Evolutionary conservation across 2,113 vertebrate species (phyloP).

Genomic region (Formicarius rufipectus): DNA sequence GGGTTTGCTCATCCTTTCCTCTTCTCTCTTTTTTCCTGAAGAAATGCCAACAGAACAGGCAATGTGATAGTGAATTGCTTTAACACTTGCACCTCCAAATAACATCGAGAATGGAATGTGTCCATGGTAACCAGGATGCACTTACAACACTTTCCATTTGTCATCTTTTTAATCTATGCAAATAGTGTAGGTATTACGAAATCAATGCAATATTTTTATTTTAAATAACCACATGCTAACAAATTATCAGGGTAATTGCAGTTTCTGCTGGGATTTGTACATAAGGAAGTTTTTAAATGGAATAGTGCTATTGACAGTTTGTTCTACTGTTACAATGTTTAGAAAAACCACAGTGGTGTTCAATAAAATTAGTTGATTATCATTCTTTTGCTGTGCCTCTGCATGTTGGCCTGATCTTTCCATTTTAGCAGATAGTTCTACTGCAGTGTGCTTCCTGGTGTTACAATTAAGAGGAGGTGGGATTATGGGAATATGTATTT

Average conservation of each 20-base stretch:
- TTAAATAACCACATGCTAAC: background rate
- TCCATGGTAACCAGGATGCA: background rate
- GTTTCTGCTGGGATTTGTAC: background rate
- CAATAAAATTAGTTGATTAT: background rate
- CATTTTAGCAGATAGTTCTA: background rate
- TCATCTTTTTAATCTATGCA: slow-evolving; percentile 4
- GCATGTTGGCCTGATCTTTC: background rate
- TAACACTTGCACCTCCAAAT: background rate
- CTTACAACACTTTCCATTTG: background rate
- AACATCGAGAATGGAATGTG: background rate
- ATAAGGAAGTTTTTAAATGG: background rate
- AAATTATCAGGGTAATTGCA: background rate
- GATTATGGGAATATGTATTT: background rate
- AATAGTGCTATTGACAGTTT: background rate
- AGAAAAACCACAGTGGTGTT: background rate
- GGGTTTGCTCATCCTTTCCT: background rate
- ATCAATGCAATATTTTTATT: background rate
- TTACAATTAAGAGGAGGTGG: background rate
- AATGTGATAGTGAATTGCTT: background rate
- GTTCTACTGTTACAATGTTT: background rate
- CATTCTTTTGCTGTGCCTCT: background rate
- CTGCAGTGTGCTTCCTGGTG: background rate
- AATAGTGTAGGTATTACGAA: slow-evolving; percentile 5
- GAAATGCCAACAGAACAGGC: background rate
- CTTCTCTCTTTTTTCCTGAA: background rate